These are phyloP conservation scores for Psittacula echo DNA, from an alignment of 2,797 vertebrate species.

Conservation along the genomic window DNA sequence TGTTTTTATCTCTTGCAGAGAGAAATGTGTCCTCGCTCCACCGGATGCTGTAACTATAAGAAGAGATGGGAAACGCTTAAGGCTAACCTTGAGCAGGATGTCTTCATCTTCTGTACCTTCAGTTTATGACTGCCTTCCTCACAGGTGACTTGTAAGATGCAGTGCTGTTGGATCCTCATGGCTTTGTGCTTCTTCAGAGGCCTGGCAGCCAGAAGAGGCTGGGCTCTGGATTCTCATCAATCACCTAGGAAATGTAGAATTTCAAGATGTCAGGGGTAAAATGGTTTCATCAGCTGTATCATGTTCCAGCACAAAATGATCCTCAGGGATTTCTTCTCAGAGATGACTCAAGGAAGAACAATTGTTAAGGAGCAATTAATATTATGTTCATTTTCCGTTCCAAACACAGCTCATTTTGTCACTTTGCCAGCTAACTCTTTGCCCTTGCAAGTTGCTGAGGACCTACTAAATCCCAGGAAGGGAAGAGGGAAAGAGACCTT, in stretches of 20 bases:
- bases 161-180: rapidly evolving
- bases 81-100: neutral
- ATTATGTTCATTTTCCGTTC: neutral
- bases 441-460: neutral
- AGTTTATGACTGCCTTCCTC: neutral
- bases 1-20: neutral
- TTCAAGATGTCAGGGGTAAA: neutral
- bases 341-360: neutral
- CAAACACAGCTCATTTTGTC: neutral
- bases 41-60: neutral
- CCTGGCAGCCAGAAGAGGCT: neutral
- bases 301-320: neutral
- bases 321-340: neutral
- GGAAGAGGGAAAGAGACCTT: neutral
- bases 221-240: neutral
- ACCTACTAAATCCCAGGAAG: neutral
- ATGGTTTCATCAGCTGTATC: neutral
- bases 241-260: neutral
- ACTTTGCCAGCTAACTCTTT: neutral
- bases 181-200: neutral
- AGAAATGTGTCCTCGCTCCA: neutral
- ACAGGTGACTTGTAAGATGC: neutral
- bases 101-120: neutral
- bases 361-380: neutral
- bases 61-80: neutral